A percentile compares a stretch with the other conserved stretches of the same genome.
Conservation (phyloP, 2,888 invertebrate species). For the Drosophila lacicola region DNA sequence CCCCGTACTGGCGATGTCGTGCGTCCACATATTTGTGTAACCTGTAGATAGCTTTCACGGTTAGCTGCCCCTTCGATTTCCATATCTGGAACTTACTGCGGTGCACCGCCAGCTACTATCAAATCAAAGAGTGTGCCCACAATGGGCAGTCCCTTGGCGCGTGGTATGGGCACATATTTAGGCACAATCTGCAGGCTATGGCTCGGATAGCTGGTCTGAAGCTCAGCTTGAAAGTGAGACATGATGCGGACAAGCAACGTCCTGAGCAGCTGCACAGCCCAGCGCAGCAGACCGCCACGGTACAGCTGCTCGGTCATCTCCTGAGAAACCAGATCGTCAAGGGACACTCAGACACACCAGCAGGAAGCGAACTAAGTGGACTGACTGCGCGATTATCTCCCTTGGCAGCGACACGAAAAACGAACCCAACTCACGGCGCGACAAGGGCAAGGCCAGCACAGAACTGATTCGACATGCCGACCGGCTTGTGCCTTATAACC, state of each 20-base stretch:
- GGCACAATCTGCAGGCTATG: conserved; percentile 67
- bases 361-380: conserved; percentile 7
- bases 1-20: conserved; percentile 90
- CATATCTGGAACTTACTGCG: conserved; percentile 83
- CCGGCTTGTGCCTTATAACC: conserved; percentile 67
- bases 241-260: conserved; percentile 52
- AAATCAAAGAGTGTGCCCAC: conserved; percentile 87
- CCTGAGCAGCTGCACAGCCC: conserved; percentile 63
- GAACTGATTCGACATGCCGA: conserved; percentile 68
- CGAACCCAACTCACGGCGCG: conserved; percentile 39
- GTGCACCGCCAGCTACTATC: conserved; percentile 87
- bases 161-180: conserved; percentile 85
- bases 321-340: conserved; percentile 7
- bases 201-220: conserved; percentile 15
- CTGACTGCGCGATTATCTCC: conserved; percentile 19
- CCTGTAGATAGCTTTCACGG: conserved; percentile 58
- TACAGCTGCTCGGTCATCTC: conserved; percentile 53
- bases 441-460: conserved; percentile 69
- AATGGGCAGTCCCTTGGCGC: conserved; percentile 86
- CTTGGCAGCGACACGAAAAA: conserved; percentile 10
- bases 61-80: background rate
- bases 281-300: conserved; percentile 50
- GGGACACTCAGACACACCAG: conserved; percentile 16
- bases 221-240: conserved; percentile 39
- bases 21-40: conserved; percentile 91